Evolutionary conservation across 2,888 invertebrate species (phyloP).

Genomic region (Macrophya alboannulata): DNA sequence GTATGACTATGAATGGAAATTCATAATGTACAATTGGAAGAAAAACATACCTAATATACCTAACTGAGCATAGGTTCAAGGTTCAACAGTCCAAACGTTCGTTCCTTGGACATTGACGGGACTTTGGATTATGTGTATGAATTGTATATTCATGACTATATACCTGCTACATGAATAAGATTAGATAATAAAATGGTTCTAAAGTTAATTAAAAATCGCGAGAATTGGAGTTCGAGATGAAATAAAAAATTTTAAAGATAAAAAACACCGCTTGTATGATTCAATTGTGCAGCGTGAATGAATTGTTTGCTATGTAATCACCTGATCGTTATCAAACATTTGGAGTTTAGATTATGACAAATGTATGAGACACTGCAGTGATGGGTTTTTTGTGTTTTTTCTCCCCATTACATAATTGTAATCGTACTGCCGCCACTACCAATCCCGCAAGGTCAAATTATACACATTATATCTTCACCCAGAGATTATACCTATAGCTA

Average conservation of each 20-base stretch:
- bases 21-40: background rate
- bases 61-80: constrained; percentile 39
- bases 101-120: constrained; percentile 12
- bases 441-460: background rate
- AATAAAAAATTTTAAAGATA: background rate
- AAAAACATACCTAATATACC: background rate
- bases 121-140: background rate
- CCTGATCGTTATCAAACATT: background rate
- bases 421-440: background rate
- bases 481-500: background rate
- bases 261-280: background rate
- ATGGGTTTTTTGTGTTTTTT: too few species aligned
- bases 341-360: background rate
- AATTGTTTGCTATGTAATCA: background rate
- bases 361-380: background rate
- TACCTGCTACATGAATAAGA: background rate
- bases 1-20: background rate
- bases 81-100: background rate
- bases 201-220: background rate
- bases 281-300: background rate
- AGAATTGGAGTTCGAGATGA: background rate
- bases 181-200: background rate
- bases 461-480: background rate
- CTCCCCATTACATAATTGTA: background rate
- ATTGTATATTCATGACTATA: background rate